phyloP scores from a whole-genome alignment of 2,888 invertebrate species.

The Synergus umbraculus region DNA sequence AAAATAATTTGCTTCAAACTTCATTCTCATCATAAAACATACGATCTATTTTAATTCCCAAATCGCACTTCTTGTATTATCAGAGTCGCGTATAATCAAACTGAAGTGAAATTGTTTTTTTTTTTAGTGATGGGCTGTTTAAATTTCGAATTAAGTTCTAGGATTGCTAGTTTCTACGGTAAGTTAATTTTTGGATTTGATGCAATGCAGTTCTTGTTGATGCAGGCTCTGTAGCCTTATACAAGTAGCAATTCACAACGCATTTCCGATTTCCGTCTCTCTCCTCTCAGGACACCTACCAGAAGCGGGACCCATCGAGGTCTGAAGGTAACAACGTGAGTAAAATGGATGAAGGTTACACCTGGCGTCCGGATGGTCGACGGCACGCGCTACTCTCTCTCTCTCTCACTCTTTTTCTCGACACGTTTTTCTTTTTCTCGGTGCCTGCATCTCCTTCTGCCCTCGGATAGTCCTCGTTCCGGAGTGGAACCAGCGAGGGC shows the following conservation, averaged over 20 bases:
- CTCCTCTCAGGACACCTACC: slow-evolving; percentile 13
- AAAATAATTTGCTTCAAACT: no score
- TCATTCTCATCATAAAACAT: no score
- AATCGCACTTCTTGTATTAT: no score
- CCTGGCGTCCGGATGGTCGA: slow-evolving; percentile 75
- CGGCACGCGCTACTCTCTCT: slow-evolving; percentile 64
- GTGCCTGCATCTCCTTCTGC: slow-evolving; percentile 46
- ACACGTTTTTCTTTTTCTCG: slow-evolving; percentile 45
- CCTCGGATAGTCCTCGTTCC: slow-evolving; percentile 59
- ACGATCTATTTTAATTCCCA: no score
- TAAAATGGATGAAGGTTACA: slow-evolving; percentile 74
- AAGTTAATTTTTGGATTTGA: background rate
- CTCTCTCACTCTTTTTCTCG: slow-evolving; percentile 50
- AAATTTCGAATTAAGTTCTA: no score
- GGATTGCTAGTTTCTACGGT: no score
- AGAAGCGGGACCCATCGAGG: slow-evolving; percentile 61
- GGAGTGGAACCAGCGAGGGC: slow-evolving; percentile 55
- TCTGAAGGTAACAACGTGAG: slow-evolving; percentile 63
- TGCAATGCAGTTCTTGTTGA: slow-evolving; percentile 12
- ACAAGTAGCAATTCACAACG: background rate
- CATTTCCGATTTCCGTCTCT: background rate
- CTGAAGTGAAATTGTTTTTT: no score
- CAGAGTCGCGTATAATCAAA: no score
- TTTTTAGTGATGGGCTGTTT: no score
- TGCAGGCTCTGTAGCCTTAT: slow-evolving; percentile 12